Conservation (phyloP, 2,797 vertebrate species). For the Novumbra hubbsi region DNA sequence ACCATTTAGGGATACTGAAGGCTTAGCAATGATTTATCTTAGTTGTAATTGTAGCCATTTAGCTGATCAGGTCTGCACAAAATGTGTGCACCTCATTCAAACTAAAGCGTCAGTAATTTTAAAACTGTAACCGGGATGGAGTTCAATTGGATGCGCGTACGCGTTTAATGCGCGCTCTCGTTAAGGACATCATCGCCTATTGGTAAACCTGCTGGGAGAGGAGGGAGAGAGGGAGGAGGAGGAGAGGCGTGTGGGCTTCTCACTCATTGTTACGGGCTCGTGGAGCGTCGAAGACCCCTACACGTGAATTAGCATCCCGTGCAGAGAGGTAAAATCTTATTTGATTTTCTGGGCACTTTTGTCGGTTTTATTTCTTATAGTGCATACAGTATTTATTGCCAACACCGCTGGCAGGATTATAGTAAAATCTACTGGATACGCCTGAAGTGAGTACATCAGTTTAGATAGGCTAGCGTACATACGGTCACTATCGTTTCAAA, state of each 20-base stretch:
- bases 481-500: slow-evolving; percentile 32
- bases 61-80: background rate
- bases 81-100: background rate
- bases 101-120: background rate
- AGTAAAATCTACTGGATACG: slow-evolving; percentile 30
- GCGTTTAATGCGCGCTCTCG: slow-evolving; percentile 41
- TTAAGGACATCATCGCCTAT: slow-evolving; percentile 27
- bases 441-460: background rate
- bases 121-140: background rate
- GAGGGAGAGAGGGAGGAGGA: slow-evolving; percentile 12
- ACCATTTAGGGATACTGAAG: background rate
- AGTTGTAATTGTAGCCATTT: background rate
- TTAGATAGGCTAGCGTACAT: slow-evolving; percentile 7
- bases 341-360: background rate
- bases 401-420: slow-evolving; percentile 17
- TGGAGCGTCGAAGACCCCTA: slow-evolving; percentile 42
- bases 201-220: slow-evolving; percentile 52
- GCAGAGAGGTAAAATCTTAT: slow-evolving; percentile 46
- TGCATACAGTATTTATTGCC: background rate
- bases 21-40: background rate
- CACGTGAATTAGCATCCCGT: slow-evolving; percentile 42
- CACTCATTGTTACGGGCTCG: slow-evolving; percentile 65
- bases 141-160: slow-evolving; percentile 34
- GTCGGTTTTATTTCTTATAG: background rate
- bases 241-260: slow-evolving; percentile 15